These are phyloP conservation scores for Bruchidius siliquastri DNA, from an alignment of 2,888 invertebrate genomes.

Conservation along the genomic window DNA sequence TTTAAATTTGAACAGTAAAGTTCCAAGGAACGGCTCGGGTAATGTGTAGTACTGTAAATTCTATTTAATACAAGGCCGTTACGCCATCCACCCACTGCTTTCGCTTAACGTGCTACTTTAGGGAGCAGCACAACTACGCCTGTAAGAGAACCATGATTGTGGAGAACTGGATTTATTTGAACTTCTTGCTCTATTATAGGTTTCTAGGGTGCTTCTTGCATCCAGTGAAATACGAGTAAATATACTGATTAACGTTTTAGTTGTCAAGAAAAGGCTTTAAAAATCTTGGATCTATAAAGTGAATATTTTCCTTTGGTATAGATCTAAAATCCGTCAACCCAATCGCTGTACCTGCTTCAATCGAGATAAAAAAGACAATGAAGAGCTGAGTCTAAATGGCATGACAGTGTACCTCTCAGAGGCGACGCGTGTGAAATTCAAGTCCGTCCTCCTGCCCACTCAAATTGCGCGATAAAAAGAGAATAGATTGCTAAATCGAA, in stretches of 20 bases:
- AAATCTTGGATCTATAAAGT: too few species aligned
- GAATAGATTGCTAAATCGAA: slow-evolving; percentile 47
- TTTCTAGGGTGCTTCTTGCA: too few species aligned
- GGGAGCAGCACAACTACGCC: background rate
- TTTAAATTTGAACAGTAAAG: background rate
- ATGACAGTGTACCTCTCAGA: background rate
- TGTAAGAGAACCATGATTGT: background rate
- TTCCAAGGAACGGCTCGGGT: background rate
- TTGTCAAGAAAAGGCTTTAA: too few species aligned
- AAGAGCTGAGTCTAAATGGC: background rate
- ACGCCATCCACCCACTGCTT: background rate
- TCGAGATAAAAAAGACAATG: background rate
- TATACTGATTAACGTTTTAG: too few species aligned
- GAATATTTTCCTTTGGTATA: too few species aligned
- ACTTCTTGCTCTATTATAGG: too few species aligned
- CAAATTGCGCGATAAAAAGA: slow-evolving; percentile 46
- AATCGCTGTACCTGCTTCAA: background rate
- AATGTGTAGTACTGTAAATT: background rate
- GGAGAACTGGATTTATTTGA: too few species aligned
- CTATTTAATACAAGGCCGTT: background rate
- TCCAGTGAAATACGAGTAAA: too few species aligned
- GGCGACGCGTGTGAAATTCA: slow-evolving; percentile 25
- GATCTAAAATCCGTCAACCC: background rate
- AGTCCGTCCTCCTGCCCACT: slow-evolving; percentile 37
- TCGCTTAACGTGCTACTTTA: background rate